phyloP scores from a whole-genome alignment of 2,113 vertebrate genomes.

The Rhabdornis inornatus region DNA sequence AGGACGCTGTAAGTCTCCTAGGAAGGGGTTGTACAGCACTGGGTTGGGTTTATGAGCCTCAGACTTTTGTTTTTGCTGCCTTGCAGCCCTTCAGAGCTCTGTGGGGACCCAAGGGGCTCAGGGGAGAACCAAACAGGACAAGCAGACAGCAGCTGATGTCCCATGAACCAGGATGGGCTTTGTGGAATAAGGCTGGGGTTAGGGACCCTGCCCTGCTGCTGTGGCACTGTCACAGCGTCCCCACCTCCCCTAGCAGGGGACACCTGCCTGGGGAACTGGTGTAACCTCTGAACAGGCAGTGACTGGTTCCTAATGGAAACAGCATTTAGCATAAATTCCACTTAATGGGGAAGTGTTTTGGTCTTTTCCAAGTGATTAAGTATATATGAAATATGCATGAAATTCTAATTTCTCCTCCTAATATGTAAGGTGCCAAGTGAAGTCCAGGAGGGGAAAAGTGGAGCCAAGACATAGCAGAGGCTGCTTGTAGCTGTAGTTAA shows the following conservation, averaged over 20 bases:
- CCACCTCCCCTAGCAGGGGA: background rate
- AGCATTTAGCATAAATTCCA: background rate
- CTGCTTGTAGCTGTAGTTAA: background rate
- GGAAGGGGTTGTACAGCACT: background rate
- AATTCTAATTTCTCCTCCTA: conserved; percentile 41
- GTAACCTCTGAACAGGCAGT: background rate
- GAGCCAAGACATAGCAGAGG: background rate
- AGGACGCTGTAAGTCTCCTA: background rate
- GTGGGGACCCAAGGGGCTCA: background rate
- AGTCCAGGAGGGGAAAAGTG: conserved; percentile 10
- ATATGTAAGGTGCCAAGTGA: background rate
- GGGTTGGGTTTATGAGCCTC: background rate
- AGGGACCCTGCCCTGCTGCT: background rate
- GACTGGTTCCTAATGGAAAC: background rate
- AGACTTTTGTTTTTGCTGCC: rapidly evolving
- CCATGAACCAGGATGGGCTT: rapidly evolving
- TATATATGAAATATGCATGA: conserved; percentile 46
- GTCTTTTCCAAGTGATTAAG: conserved; percentile 42
- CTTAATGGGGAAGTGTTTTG: conserved; percentile 16
- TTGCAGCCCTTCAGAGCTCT: background rate
- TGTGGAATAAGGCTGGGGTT: rapidly evolving
- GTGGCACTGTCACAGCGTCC: background rate
- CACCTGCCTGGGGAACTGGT: background rate
- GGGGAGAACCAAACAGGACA: background rate
- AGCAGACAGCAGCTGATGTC: rapidly evolving